Base-by-base conservation (phyloP, 2,797 vertebrate species). In the Craterocephalus amniculus region DNA sequence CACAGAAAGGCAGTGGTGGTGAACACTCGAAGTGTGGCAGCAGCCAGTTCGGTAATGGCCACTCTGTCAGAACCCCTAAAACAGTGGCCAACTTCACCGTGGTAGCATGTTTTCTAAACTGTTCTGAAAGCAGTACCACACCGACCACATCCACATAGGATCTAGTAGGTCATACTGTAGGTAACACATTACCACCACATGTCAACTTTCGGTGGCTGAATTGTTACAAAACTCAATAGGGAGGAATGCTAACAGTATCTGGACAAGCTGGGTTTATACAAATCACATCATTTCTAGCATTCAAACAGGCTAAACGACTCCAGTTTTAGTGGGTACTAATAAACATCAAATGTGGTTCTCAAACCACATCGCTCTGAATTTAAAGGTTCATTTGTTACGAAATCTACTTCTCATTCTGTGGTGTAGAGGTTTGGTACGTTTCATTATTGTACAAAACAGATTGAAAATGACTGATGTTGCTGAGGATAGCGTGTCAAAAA, bases 361-460 rank as follows among this genome's bases (percentile, higher is more conserved):
- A 51, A 24, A 51, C 51, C 1, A 58, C 51, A 36, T 61, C 7
- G 11, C 48, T 49, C 1, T 49, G 45, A 22, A 22, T 4, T 49
- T 4, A 49, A 49, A 4, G 22, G 4, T 24, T 52, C 49, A 4
- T 26, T 52, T 27, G 24, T 27, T 14, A 6, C 27, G 48, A 2
- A 4, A 52, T 14, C 12, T 13, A 4, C 3, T 64, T 32, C 35
- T 38, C 16, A 10, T 34, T 75, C 51, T 13, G 38, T 70, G 27
- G 27, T 31, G 43, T 14, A 54, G 34, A 16, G 2, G 27, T 40
- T 35, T 27, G 45, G 35, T 56, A 67, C 12, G 38, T 67, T 76
- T 57, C 24, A 58, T 74, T 62, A 52, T 36, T 70, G 59, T 43
- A 26, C n/a, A 55, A 48, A 27, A 51, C 61, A 38, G 11, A 31